Base-by-base conservation (phyloP, 2,113 vertebrate genomes). In the Pagrus major region DNA sequence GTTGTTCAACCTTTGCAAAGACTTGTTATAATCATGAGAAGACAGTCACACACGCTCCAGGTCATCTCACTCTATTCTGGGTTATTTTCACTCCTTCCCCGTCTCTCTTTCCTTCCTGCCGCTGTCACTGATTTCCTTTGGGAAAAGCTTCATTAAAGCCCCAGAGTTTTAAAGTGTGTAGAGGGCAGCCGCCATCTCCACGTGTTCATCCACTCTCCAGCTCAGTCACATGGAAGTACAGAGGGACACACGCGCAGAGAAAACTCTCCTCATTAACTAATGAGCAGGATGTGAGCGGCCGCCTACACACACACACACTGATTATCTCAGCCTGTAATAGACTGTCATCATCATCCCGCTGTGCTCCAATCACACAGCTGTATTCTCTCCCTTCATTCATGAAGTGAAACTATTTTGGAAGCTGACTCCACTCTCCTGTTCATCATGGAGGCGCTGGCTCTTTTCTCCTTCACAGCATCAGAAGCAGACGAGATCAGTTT, bases 401-500 rank as follows among this genome's bases (percentile, higher is more conserved):
- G 83, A 67, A 58, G 78, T 80, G 71, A 88, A 84, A 59, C 35
- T 49, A 8, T 41, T 69, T 33, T 61, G 5, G 16, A 47, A 27
- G 64, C 59, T 59, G 18, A 55, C 67, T 52, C 18, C 1, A 5
- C 44, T 86, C 66, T 5, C 46, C 21, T 54, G 47, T 39, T 39
- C 86, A 71, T 52, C 44, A 97, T 99, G 97, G 97, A 99, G 91
- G 97, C 97, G 0, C 89, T 97, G 86, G 96, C 97, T 51, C 93
- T 97, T 39, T 98, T 97, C 94, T 96, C 89, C 77, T 99, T 97
- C 85, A 89, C 95, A 85, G 93, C 96, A 0, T 94, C 94, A 0
- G 97, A 96, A 88, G 92, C 93, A 10, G 97, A 98, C 0, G 96
- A 98, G 91, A 92, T 99, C 83, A 94, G 96, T 67, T 98, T 99